These are phyloP conservation scores for Scaeva pyrastri DNA, from an alignment of 2,888 invertebrate species.

Conservation along the genomic window DNA sequence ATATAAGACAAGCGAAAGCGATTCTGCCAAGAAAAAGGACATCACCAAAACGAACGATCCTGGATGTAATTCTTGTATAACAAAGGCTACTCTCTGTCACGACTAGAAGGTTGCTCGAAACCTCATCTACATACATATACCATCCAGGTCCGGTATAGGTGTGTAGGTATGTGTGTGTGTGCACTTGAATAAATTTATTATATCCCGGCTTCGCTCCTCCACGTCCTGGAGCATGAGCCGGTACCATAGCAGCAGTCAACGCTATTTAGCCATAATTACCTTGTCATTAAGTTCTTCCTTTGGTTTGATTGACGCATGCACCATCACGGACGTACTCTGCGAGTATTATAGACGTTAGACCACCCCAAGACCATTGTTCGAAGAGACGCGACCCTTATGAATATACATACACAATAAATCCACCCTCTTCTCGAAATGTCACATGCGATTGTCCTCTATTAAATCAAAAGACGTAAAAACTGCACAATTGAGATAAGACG, in stretches of 20 bases:
- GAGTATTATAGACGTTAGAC: constrained; percentile 11
- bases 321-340: constrained; percentile 69
- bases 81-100: constrained; percentile 40
- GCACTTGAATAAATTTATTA: constrained; percentile 65
- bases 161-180: too few species aligned
- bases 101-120: too few species aligned
- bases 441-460: constrained; percentile 75
- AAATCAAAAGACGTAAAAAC: constrained; percentile 78
- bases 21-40: constrained; percentile 35
- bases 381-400: constrained; percentile 23
- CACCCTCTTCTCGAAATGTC: constrained; percentile 68
- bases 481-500: constrained; percentile 83
- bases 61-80: constrained; percentile 11
- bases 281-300: constrained; percentile 73
- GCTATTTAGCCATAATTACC: constrained; percentile 71
- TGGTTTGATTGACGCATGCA: constrained; percentile 73
- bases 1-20: constrained; percentile 69
- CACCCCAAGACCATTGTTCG: constrained; percentile 41
- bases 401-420: constrained; percentile 53
- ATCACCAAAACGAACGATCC: neutral
- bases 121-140: constrained; percentile 32
- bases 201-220: constrained; percentile 18
- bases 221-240: neutral
- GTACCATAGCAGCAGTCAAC: constrained; percentile 20
- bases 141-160: constrained; percentile 50